These are phyloP conservation scores for Falcaria lacertinaria DNA, from an alignment of 2,888 invertebrate species.

Conservation along the genomic window DNA sequence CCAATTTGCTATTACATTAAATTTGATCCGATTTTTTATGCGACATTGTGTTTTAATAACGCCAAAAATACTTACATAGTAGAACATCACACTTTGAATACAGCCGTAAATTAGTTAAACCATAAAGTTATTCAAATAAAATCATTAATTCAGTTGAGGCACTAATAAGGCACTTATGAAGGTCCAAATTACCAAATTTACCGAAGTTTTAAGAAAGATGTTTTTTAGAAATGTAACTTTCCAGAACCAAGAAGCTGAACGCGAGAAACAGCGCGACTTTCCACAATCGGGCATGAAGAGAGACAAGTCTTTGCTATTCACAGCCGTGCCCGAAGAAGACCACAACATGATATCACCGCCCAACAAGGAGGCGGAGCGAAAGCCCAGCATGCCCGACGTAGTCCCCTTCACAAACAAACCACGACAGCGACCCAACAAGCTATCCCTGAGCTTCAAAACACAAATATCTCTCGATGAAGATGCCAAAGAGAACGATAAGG, in stretches of 20 bases:
- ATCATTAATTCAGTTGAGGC: too few relatives aligned
- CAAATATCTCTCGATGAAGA: conserved; percentile 80
- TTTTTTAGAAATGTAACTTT: not conserved
- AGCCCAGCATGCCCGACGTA: conserved; percentile 67
- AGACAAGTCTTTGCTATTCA: conserved; percentile 89
- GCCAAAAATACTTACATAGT: too few relatives aligned
- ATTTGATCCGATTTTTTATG: too few relatives aligned
- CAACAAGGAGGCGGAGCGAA: conserved; percentile 42
- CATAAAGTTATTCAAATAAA: too few relatives aligned
- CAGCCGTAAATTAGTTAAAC: too few relatives aligned
- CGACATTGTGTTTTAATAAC: too few relatives aligned
- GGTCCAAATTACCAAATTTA: too few relatives aligned
- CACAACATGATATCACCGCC: conserved; percentile 74
- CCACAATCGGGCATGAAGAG: conserved; percentile 83
- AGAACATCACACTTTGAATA: too few relatives aligned
- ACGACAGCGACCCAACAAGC: conserved; percentile 74
- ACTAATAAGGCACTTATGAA: too few relatives aligned
- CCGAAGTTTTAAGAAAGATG: not conserved
- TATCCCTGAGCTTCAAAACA: conserved; percentile 79
- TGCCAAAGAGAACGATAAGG: conserved; percentile 71
- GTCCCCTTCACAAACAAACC: conserved; percentile 75
- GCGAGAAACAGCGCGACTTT: conserved; percentile 72
- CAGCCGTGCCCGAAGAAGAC: conserved; percentile 90
- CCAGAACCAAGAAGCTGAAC: conserved; percentile 68
- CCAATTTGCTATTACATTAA: too few relatives aligned